A percentile compares a stretch with the other conserved stretches of the same genome.
phyloP scores from a whole-genome alignment of 2,888 invertebrate genomes.

The Synanthedon tipuliformis region DNA sequence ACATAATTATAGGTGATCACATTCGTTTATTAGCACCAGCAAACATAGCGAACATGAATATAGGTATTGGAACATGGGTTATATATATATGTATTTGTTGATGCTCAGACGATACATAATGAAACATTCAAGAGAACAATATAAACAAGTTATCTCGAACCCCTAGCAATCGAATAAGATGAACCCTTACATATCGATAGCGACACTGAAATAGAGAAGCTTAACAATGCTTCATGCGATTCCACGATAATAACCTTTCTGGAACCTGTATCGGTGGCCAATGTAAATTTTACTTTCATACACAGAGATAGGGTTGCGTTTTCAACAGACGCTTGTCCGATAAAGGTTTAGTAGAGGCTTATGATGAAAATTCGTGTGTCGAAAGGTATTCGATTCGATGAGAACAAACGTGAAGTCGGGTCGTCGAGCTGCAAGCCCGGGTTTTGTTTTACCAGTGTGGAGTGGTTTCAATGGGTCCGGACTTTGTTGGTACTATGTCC shows the following conservation, averaged over 20 bases:
- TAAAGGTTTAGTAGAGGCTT: slow-evolving; percentile 26
- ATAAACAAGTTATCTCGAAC: background rate
- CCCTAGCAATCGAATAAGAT: slow-evolving; percentile 3
- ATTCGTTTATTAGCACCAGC: too few relatives aligned
- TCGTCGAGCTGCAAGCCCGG: background rate
- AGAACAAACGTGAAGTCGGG: slow-evolving; percentile 21
- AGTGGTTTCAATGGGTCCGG: background rate
- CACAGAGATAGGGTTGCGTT: slow-evolving; percentile 7
- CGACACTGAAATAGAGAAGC: slow-evolving; percentile 22
- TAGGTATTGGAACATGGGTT: too few relatives aligned
- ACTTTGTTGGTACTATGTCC: too few relatives aligned
- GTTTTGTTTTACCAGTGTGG: background rate
- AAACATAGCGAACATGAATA: too few relatives aligned
- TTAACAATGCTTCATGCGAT: slow-evolving; percentile 26
- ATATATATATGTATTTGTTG: too few relatives aligned
- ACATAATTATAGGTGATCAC: too few relatives aligned
- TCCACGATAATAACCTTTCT: slow-evolving; percentile 24
- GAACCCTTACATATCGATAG: slow-evolving; percentile 14
- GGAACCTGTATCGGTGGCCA: slow-evolving; percentile 8
- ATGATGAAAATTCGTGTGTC: slow-evolving; percentile 32
- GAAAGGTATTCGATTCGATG: slow-evolving; percentile 16
- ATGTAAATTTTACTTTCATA: slow-evolving; percentile 2
- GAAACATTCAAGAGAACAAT: background rate
- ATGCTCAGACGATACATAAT: background rate
- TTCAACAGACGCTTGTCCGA: slow-evolving; percentile 3